A percentile compares a stretch with the other conserved stretches of the same genome.
Evolutionary conservation across 2,888 invertebrate genomes (phyloP).

Genomic region (Megastigmus dorsalis): DNA sequence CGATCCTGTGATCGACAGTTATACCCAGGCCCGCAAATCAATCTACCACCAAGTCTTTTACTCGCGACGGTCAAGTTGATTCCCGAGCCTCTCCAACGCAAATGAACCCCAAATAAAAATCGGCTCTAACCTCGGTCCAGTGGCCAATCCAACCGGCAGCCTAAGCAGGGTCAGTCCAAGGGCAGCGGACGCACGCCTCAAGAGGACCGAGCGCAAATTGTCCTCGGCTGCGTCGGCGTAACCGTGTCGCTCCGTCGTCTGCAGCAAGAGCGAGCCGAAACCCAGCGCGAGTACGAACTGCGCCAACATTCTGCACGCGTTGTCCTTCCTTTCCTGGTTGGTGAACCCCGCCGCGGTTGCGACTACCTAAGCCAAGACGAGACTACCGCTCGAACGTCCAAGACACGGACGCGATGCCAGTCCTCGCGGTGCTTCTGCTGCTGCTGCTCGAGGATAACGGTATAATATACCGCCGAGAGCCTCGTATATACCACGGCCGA

Average conservation of each 20-base stretch:
- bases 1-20: too few species aligned
- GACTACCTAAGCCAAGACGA: conserved; percentile 66
- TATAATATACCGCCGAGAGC: too few species aligned
- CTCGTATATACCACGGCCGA: too few species aligned
- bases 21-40: too few species aligned
- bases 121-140: conserved; percentile 67
- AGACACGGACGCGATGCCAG: too few species aligned
- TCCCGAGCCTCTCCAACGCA: background rate
- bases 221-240: background rate
- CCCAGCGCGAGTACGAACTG: conserved; percentile 56
- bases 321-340: too few species aligned
- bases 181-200: conserved; percentile 55
- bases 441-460: too few species aligned
- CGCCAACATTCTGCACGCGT: too few species aligned
- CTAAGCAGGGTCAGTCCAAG: conserved; percentile 60
- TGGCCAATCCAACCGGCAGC: conserved; percentile 62
- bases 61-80: background rate
- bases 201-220: background rate
- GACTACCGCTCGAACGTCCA: too few species aligned
- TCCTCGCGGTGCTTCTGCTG: too few species aligned
- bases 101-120: background rate
- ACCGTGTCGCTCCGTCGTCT: too few species aligned
- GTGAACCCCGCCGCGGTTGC: too few species aligned
- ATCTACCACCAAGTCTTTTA: background rate
- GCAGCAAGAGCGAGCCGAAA: background rate